These are phyloP conservation scores for Mechanitis mazaeus DNA, from an alignment of 2,888 invertebrate species.

Conservation along the genomic window DNA sequence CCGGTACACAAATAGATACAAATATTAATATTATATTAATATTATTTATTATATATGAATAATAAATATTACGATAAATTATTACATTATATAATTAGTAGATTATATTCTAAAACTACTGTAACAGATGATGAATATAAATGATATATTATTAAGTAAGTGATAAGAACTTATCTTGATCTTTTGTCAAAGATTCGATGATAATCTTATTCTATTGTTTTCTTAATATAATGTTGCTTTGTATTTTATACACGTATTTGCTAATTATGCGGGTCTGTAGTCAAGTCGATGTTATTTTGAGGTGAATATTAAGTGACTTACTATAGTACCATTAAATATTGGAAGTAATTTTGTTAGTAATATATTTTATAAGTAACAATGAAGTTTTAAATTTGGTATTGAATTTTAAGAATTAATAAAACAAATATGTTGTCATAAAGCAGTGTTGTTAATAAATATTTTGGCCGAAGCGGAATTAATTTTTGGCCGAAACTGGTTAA, in stretches of 20 bases:
- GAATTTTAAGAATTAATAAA: no score
- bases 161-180: slow-evolving; percentile 20
- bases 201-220: slow-evolving; percentile 4
- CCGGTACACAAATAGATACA: slow-evolving; percentile 13
- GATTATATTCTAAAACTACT: not conserved
- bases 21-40: not conserved
- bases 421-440: no score
- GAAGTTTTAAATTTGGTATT: no score
- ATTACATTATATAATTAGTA: not conserved
- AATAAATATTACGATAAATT: not conserved
- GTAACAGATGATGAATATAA: slow-evolving; percentile 4
- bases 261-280: slow-evolving; percentile 26
- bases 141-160: slow-evolving; percentile 15
- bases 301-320: slow-evolving; percentile 14
- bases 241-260: slow-evolving; percentile 28
- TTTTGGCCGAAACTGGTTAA: no score
- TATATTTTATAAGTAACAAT: no score
- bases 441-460: no score
- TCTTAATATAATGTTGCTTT: slow-evolving; percentile 11
- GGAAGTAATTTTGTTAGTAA: not conserved
- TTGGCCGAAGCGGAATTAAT: no score
- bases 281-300: slow-evolving; percentile 7
- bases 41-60: not conserved
- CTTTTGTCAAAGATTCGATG: slow-evolving; percentile 9
- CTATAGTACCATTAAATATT: not conserved